Base-by-base conservation (phyloP, 2,113 vertebrate species). In the Oreochromis tanganicae region DNA sequence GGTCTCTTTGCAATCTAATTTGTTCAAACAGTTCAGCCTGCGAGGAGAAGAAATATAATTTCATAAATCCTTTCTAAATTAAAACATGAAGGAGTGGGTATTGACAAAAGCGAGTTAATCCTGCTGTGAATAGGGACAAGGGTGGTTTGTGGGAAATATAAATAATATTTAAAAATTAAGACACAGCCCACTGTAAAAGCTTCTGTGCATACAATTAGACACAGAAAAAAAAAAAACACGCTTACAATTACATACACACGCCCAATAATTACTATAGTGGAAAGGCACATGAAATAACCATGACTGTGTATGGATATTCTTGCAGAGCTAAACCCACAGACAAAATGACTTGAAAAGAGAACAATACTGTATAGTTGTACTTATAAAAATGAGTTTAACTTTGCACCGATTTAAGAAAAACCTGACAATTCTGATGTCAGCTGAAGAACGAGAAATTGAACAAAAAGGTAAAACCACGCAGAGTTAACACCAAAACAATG, bases 51-150 rank as follows among this genome's bases (percentile, higher is more conserved):
- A 88, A 88, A 85, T 86, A 75, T 84, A 66, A 86, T 90, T 89
- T 91, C 68, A 92, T 86, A 91, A 93, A 95, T 93, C 93, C 90
- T 84, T 89, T 89, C 86, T 81, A 92, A 92, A 95, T 93, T 92
- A 94, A 93, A 91, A 91, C 12, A 17, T 81, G 88, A 91, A 91
- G 85, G 83, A 75, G 85, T 27, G 59, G 75, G 63, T 90, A 91
- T 90, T 91, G 90, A 91, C 34, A 29, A 82, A 91, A 86, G 46
- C 11, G 13, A 88, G 82, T 59, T 94, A 92, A 94, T 93, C 91
- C 90, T 82, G 83, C 81, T 83, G 91, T 90, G 89, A 89, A 91
- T 83, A 88, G 87, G 54, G 87, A 90, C 66, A 87, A 88, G 71
- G 87, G 89, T 87, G 24, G 86, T 90, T 79, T 92, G 75, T 89